Conservation (phyloP, 1,140 invertebrate genomes). For the Xylocopa sonorina region DNA sequence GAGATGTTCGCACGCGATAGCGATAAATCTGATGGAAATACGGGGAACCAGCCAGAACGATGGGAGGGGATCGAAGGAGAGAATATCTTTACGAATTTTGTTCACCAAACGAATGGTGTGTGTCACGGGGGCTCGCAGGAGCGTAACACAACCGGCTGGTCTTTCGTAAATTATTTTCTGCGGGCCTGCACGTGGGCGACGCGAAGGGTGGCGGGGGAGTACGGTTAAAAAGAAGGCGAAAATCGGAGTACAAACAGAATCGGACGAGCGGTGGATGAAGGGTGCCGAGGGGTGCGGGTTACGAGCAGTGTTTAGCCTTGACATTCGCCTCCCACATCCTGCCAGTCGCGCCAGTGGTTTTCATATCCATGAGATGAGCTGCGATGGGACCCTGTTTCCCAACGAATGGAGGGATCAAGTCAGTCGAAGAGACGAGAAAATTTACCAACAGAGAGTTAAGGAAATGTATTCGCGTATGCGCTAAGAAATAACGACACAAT, state of each 20-base stretch:
- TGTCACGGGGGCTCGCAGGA: constrained; percentile 40
- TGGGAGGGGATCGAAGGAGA: not conserved
- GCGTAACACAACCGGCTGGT: constrained; percentile 47
- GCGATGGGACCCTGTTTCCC: not conserved
- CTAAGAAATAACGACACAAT: too few species aligned
- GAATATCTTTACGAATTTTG: constrained; percentile 47
- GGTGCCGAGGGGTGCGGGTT: constrained; percentile 45
- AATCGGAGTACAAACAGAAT: constrained; percentile 70
- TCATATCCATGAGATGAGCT: constrained; percentile 41
- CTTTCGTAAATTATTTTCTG: constrained; percentile 64
- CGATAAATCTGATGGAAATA: constrained; percentile 5
- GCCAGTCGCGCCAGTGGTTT: constrained; percentile 61
- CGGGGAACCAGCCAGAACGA: not conserved
- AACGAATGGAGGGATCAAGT: not conserved
- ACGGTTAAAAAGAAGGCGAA: constrained; percentile 66
- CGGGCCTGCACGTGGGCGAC: not conserved
- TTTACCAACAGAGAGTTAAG: too few species aligned
- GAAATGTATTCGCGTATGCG: too few species aligned
- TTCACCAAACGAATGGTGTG: constrained; percentile 3
- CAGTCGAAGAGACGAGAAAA: too few species aligned
- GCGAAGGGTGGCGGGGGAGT: constrained; percentile 1
- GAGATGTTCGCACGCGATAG: constrained; percentile 37
- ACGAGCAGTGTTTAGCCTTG: constrained; percentile 68
- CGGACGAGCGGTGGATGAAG: constrained; percentile 24
- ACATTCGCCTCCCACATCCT: constrained; percentile 74